phyloP scores from a whole-genome alignment of 2,113 vertebrate genomes.

The Poecilia latipinna region DNA sequence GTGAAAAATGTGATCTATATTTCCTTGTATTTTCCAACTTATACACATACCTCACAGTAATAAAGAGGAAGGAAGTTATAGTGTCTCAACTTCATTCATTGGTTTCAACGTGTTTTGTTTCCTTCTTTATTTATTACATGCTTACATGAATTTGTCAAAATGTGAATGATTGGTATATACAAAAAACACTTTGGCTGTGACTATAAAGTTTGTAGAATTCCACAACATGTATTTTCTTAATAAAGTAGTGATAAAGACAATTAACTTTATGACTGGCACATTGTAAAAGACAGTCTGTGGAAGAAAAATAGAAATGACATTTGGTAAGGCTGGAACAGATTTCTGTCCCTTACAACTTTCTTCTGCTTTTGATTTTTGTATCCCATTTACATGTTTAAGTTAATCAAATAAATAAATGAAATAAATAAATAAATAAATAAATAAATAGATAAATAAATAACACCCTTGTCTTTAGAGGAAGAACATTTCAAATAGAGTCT shows the following conservation, averaged over 20 bases:
- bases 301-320: background rate
- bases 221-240: background rate
- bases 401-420: no score
- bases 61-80: no score
- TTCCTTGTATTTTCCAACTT: background rate
- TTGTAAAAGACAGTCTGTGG: background rate
- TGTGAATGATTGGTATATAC: background rate
- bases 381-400: no score
- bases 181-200: constrained; percentile 20
- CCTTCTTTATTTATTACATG: no score
- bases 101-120: no score
- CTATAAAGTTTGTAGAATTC: constrained; percentile 7
- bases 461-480: no score
- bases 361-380: no score
- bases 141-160: background rate
- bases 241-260: background rate
- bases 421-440: no score
- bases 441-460: no score
- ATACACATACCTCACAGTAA: background rate
- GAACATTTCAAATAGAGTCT: no score
- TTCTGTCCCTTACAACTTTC: no score
- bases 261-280: background rate
- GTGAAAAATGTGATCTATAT: background rate
- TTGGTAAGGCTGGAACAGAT: no score
- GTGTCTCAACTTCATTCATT: background rate